Conservation (phyloP, 2,888 invertebrate genomes). For the Cantharis rustica region DNA sequence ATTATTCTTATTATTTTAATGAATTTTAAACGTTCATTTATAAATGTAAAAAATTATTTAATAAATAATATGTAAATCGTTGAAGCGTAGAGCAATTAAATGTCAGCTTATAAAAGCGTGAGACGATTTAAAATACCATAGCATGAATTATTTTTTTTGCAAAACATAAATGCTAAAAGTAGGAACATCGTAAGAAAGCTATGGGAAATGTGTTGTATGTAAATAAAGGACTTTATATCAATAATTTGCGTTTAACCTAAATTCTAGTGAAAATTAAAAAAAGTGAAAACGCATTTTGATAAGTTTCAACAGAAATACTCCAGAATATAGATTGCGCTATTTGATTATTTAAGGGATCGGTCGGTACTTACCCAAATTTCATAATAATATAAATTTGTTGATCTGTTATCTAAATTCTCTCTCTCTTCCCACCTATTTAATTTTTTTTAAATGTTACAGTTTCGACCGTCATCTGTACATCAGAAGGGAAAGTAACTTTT, state of each 20-base stretch:
- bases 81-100: constrained; percentile 4
- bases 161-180: constrained; percentile 13
- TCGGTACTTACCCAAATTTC: too few species aligned
- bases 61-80: neutral
- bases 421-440: neutral
- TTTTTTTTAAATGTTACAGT: neutral
- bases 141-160: constrained; percentile 7
- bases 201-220: constrained; percentile 11
- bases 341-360: neutral
- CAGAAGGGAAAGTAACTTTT: constrained; percentile 14
- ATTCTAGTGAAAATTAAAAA: neutral
- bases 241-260: neutral
- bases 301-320: neutral
- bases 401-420: too few species aligned
- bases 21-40: neutral
- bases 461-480: neutral
- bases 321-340: neutral
- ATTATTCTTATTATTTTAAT: neutral
- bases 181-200: constrained; percentile 4
- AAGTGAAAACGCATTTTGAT: neutral
- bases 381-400: too few species aligned
- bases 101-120: constrained; percentile 12
- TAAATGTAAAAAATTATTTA: neutral
- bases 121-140: constrained; percentile 14
- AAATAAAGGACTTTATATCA: neutral